Conservation (phyloP, 2,888 invertebrate species). For the Drosophila diplacantha region DNA sequence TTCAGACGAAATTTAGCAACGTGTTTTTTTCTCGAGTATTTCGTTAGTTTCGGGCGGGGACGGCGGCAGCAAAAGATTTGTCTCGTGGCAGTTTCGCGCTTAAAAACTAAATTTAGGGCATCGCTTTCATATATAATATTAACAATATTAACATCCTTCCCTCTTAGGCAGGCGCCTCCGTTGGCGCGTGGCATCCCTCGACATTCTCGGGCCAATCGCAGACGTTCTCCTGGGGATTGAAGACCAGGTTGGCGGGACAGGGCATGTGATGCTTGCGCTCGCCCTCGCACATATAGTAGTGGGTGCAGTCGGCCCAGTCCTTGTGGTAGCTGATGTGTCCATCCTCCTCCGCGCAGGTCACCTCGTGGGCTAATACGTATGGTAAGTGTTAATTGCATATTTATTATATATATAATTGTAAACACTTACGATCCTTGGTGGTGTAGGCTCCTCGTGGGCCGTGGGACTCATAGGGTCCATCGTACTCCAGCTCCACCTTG, state of each 20-base stretch:
- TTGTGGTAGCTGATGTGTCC: slow-evolving; percentile 96
- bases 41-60: slow-evolving; percentile 18
- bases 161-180: slow-evolving; percentile 80
- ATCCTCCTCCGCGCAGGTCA: slow-evolving; percentile 93
- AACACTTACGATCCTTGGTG: slow-evolving; percentile 91
- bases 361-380: slow-evolving; percentile 85
- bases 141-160: slow-evolving; percentile 43
- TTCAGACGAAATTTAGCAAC: slow-evolving; percentile 59
- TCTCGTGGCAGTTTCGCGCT: slow-evolving; percentile 55
- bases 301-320: slow-evolving; percentile 93
- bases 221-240: slow-evolving; percentile 94
- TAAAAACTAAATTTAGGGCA: slow-evolving; percentile 54
- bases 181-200: slow-evolving; percentile 88
- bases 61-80: slow-evolving; percentile 35
- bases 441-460: slow-evolving; percentile 86
- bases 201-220: slow-evolving; percentile 98
- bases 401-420: not conserved
- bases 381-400: not conserved
- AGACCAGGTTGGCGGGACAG: slow-evolving; percentile 93
- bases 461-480: slow-evolving; percentile 90
- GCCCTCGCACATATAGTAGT: slow-evolving; percentile 98
- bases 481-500: slow-evolving; percentile 88
- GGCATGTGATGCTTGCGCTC: slow-evolving; percentile 97
- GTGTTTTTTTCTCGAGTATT: slow-evolving; percentile 55
- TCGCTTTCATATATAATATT: slow-evolving; percentile 47